A percentile compares a stretch with the other conserved stretches of the same genome.
These are phyloP conservation scores for Nomada lathburiana DNA, from an alignment of 2,888 invertebrate genomes.

Conservation along the genomic window DNA sequence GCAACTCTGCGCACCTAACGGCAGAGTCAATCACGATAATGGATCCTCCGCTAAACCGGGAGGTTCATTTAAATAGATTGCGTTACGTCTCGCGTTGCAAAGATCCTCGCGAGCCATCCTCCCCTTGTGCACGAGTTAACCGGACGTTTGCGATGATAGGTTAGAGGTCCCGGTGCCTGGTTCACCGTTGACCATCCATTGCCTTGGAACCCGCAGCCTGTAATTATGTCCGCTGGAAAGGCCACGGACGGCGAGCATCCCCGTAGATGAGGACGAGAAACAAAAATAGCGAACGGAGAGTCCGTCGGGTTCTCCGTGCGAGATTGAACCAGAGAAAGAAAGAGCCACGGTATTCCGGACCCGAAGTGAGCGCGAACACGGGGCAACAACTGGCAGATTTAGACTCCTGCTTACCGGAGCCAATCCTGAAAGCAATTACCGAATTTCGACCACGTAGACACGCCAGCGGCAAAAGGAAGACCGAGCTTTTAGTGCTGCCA, in stretches of 20 bases:
- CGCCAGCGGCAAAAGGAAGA: conserved; percentile 54
- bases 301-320: not conserved
- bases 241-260: conserved; percentile 33
- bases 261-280: conserved; percentile 45
- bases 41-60: conserved; percentile 43
- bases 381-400: conserved; percentile 66
- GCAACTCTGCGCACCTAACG: conserved; percentile 29
- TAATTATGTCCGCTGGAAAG: conserved; percentile 75
- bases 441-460: conserved; percentile 72
- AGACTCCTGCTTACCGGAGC: conserved; percentile 70
- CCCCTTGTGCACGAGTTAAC: conserved; percentile 63
- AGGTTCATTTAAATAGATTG: conserved; percentile 59
- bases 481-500: conserved; percentile 31
- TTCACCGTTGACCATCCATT: conserved; percentile 74
- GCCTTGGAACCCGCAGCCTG: conserved; percentile 72
- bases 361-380: conserved; percentile 23
- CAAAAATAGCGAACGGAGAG: conserved; percentile 41
- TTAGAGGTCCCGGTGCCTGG: conserved; percentile 68
- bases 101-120: conserved; percentile 34
- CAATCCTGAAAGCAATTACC: conserved; percentile 79
- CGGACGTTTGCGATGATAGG: conserved; percentile 78
- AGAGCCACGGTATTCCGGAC: conserved; percentile 6
- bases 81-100: conserved; percentile 41
- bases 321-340: conserved; percentile 18
- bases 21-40: conserved; percentile 59